Evolutionary conservation across 2,113 vertebrate genomes (phyloP), one percentile per base, ranked within the genome.

Genomic region (Onychostruthus taczanowskii): DNA sequence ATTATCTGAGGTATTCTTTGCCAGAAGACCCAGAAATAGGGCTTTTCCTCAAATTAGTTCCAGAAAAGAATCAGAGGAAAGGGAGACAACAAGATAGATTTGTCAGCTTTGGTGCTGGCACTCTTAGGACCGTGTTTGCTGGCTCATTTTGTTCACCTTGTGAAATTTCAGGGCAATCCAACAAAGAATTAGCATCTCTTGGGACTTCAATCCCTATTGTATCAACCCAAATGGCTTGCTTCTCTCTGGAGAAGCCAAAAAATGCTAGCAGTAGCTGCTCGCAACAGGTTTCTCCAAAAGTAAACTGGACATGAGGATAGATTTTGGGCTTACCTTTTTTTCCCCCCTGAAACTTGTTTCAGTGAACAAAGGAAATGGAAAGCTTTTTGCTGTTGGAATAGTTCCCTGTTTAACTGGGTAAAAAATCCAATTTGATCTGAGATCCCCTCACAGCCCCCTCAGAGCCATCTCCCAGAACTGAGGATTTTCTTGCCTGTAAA

Each of bases 31-130:
- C 77, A 89, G 64, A 96, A 89, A 82, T 84, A 89, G 50, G 39
- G 10, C 91, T 95, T 95, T 87, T 73, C 35, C 87, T 96, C 64
- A 66, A 58, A 93, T 90, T 92, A 64, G n/a, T 84, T 95, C 90
- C 86, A 94, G 88, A 67, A 97, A 86, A 84, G 79, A 95, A 74
- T 96, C 63, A 89, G 56, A 93, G 83, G 73, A 43, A 81, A 90
- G 63, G 22, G 68, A 95, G 90, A 96, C 68, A 94, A 94, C 79
- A 97, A 87, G 44, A 87, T 86, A 56, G 87, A 95, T 95, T 91
- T 95, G 87, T 96, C 90, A 72, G 80, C 90, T 96, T 94, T 95
- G 94, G 88, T 94, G 50, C 53, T 95, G 80, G 90, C 83, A 61
- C 61, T 90, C 80, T 68, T 68, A 78, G 43, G 68, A 56, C 69